These are phyloP conservation scores for Acrocephalus kingi DNA, from an alignment of 2,113 vertebrate species.

Conservation along the genomic window DNA sequence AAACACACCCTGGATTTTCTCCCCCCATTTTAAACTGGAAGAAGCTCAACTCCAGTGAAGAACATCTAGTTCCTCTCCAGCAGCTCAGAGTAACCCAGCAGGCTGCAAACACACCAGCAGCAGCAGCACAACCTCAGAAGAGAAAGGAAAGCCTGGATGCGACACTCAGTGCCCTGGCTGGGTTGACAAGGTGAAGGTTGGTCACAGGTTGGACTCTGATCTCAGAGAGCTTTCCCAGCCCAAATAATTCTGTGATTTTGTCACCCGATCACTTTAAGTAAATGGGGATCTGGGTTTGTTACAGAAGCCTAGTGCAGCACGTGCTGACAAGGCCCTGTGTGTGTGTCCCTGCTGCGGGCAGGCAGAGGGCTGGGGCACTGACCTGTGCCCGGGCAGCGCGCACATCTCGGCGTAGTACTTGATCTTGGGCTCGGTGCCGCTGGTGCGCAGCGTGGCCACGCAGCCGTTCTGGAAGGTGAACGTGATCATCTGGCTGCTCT, in stretches of 20 bases:
- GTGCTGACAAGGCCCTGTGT: background rate
- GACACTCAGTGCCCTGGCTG: background rate
- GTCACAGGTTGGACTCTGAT: too few species aligned
- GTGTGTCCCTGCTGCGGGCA: background rate
- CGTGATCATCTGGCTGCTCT: slow-evolving; percentile 93
- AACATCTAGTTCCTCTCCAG: background rate
- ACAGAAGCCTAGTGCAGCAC: background rate
- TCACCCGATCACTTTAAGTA: accelerated
- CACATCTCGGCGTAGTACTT: slow-evolving; percentile 95
- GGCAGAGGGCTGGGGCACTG: background rate
- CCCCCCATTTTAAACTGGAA: accelerated
- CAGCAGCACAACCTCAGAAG: background rate
- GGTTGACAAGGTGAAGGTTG: accelerated
- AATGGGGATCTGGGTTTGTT: accelerated
- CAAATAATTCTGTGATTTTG: too few species aligned
- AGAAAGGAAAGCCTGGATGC: background rate
- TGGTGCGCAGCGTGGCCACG: slow-evolving; percentile 90
- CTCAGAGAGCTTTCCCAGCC: background rate
- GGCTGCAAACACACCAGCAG: background rate
- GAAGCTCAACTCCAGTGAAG: background rate
- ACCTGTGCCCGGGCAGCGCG: slow-evolving; percentile 83
- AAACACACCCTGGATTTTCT: accelerated
- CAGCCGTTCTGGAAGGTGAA: slow-evolving; percentile 90
- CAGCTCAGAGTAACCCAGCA: background rate
- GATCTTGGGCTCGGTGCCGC: slow-evolving; percentile 96